Base-by-base conservation (phyloP, 1,140 invertebrate genomes). In the Charaxes varanes region DNA sequence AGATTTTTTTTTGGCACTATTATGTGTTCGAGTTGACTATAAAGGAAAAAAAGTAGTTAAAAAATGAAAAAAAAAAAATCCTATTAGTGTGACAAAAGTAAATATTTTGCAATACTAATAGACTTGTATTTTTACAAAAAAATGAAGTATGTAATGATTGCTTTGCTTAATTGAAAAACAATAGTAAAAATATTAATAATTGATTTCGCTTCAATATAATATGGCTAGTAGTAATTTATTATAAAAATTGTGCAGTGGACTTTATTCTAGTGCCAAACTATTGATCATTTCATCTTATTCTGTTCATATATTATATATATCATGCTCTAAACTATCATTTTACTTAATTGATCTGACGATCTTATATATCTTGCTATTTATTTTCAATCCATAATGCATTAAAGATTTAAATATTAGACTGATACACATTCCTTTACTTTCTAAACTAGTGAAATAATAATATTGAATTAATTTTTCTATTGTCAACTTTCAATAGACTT, bases 341-440 rank as follows among this genome's bases (percentile, higher is more conserved):
- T 11, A 19, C 18, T 34, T 18, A 17, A 34, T 13, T 34, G 14
- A 10, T 5, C 13, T 22, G 11, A 18, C 13, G 17, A 34, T 16
- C 11, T 19, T n/a, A n/a, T n/a, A n/a, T n/a, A n/a, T n/a, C n/a
- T n/a, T n/a, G n/a, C n/a, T n/a, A 8, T 16, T 35, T 24, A 35
- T 24, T 1, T 23, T 27, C 4, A 27, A 31, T 6, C 11, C 16
- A 6, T 27, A 37, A 18, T 31, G 33, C 33, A 31, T 44, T 36
- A 23, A 35, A 17, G 12, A 43, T 34, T 13, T 26, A 40, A 4
- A 32, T 26, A 21, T 46, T 56, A 61, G 64, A 64, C 64, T 61
- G 57, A 61, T 41, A 41, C 43, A 61, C 57, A 57, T 61, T 61
- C 57, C 57, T 47, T 45, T 34, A 40, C n/a, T 31, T 31, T 27